A percentile compares a stretch with the other conserved stretches of the same genome.
These are phyloP conservation scores for mouse (Mus musculus) DNA, from an alignment of 2,113 vertebrate species.

Conservation along the genomic window GRCm39 chr14:57883001-57883500, in stretches of 20 bases:
- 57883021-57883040: not conserved
- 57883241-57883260: not conserved
- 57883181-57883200: not conserved
- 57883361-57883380: not conserved
- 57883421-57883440: not conserved
- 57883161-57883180: not conserved
- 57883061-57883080: not conserved
- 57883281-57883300: slow-evolving; percentile 1
- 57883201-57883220: not conserved
- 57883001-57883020: not conserved
- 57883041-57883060: not conserved
- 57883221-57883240: not conserved
- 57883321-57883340: not conserved
- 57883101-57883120: not conserved
- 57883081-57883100: not conserved
- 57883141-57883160: not conserved
- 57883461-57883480: not conserved
- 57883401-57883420: slow-evolving; percentile 8
- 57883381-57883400: slow-evolving; percentile 10
- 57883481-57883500: slow-evolving; percentile 22
- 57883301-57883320: slow-evolving; percentile 11
- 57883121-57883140: not conserved
- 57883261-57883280: not conserved
- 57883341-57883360: not conserved
- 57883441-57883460: not conserved